These are phyloP conservation scores for Heliothis peltigera DNA, from an alignment of 2,888 invertebrate genomes.

Conservation along the genomic window DNA sequence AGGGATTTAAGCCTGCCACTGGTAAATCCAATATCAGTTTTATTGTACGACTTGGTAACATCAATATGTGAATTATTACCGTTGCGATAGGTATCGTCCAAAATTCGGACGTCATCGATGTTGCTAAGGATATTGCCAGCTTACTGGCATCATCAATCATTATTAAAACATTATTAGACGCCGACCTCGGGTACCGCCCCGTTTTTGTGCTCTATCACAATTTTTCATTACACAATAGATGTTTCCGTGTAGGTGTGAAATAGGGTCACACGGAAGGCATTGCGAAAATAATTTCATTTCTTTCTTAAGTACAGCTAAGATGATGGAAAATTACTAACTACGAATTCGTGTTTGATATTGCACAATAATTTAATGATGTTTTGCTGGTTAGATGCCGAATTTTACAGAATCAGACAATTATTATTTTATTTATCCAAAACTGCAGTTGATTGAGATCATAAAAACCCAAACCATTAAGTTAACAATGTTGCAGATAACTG, in stretches of 20 bases:
- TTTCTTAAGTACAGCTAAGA: conserved; percentile 13
- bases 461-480: conserved; percentile 43
- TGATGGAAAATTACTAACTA: conserved; percentile 9
- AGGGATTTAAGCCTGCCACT: not conserved
- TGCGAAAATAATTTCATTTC: conserved; percentile 45
- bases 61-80: conserved; percentile 37
- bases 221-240: conserved; percentile 57
- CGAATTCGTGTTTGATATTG: conserved; percentile 10
- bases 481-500: conserved; percentile 42
- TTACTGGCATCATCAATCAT: conserved; percentile 61
- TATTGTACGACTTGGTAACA: conserved; percentile 24
- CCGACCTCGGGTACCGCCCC: conserved; percentile 61
- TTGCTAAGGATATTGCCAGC: conserved; percentile 50
- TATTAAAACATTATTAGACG: conserved; percentile 65
- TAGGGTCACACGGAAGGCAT: conserved; percentile 34
- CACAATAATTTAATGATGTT: conserved; percentile 4
- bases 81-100: conserved; percentile 46
- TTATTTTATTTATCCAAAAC: conserved; percentile 20
- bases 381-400: not conserved
- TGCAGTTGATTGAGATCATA: conserved; percentile 41
- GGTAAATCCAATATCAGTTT: conserved; percentile 23
- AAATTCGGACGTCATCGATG: conserved; percentile 51
- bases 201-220: conserved; percentile 61
- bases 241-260: conserved; percentile 58
- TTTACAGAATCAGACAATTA: conserved; percentile 14